Base-by-base conservation (phyloP, 2,888 invertebrate species). In the Lysandra bellargus region DNA sequence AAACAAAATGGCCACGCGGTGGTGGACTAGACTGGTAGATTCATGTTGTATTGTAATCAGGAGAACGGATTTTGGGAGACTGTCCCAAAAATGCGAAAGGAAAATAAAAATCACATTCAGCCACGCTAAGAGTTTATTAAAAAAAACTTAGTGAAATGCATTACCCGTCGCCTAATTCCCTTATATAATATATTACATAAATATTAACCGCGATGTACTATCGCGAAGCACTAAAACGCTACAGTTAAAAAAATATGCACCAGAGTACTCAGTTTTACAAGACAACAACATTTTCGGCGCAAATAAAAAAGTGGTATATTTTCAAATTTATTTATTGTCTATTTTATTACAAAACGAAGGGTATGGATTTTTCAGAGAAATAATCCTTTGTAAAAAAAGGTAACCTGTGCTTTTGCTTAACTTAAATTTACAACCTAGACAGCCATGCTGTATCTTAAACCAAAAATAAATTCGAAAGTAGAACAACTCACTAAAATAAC, bases 161-260 rank as follows among this genome's bases (percentile, higher is more conserved):
- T 84, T 87, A 88, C 89, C 89, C 88, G 87, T 86, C 84, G 88
- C 88, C 87, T 86, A 85, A 83, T 83, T 78, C 80, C 82, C 81
- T 83, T 83, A 82, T 79, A 76, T 81, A 83, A 83, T 83, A 82
- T 79, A 76, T 81, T 83, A 83, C 80, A 84, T 83, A 83, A 82
- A 83, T 82, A 82, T 82, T 81, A 81, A 76, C 76, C 78, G 77
- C 61, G 80, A 80, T 76, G 81, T 81, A 80, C 80, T 82, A 37
- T 81, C 79, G 81, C 79, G 80, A 81, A 83, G 82, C 83, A 80
- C 80, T 80, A 81, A 60, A 60, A 82, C 76, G 78, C 80, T 81
- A 82, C 74, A 76, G 82, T 81, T 81, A 83, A 83, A 83, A 83
- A 83, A 83, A 83, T 84, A 84, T 82, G 85, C 85, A 85, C 86